Evolutionary conservation across 2,113 vertebrate species (phyloP).

Genomic region (Cercopithecus mona): DNA sequence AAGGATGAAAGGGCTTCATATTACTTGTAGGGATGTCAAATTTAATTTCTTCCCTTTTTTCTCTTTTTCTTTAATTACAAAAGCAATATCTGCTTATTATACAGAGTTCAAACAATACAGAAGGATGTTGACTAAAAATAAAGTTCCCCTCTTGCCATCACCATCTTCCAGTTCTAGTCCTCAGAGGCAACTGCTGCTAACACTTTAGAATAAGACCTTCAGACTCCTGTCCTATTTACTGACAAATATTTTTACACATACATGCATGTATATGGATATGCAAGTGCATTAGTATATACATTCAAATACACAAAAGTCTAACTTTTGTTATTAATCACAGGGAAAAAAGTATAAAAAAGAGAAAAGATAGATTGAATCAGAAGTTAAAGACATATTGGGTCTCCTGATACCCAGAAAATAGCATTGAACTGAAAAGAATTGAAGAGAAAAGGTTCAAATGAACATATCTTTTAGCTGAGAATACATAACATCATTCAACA

Average conservation of each 20-base stretch:
- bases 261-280: background rate
- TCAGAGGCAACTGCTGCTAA: background rate
- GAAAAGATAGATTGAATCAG: background rate
- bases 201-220: background rate
- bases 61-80: constrained; percentile 52
- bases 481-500: background rate
- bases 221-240: background rate
- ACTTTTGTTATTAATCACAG: background rate
- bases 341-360: background rate
- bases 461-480: background rate
- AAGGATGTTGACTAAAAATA: background rate
- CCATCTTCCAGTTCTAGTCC: background rate
- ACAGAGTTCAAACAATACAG: constrained; percentile 22
- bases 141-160: background rate
- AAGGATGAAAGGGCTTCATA: constrained; percentile 11
- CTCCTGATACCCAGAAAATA: background rate
- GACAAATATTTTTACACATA: background rate
- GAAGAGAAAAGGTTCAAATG: background rate
- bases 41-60: constrained; percentile 31
- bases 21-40: constrained; percentile 17
- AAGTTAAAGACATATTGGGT: background rate
- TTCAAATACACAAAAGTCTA: background rate
- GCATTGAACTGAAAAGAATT: background rate
- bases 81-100: constrained; percentile 34
- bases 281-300: background rate